Conservation (phyloP, 2,797 vertebrate genomes). For the Hybognathus amarus region DNA sequence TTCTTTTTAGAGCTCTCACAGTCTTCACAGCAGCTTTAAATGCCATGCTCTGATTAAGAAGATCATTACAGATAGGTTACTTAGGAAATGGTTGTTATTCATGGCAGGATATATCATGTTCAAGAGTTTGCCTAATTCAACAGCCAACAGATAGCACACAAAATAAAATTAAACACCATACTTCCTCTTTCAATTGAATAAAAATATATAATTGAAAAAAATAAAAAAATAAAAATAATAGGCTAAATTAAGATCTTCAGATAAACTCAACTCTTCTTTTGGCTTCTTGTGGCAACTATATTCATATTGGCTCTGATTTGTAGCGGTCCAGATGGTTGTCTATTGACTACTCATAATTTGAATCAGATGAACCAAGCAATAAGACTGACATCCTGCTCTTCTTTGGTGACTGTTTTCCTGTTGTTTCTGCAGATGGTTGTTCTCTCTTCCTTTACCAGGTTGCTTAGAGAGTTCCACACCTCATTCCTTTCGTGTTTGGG, state of each 20-base stretch:
- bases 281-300: background rate
- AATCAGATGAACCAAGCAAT: no score
- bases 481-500: conserved; percentile 51
- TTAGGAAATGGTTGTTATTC: background rate
- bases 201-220: no score
- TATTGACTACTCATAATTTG: no score
- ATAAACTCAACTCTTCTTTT: background rate
- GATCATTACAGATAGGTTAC: background rate
- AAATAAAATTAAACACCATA: background rate
- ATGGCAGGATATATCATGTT: background rate
- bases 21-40: background rate
- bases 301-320: no score
- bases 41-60: background rate
- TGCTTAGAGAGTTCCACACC: conserved; percentile 37
- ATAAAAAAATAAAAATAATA: background rate
- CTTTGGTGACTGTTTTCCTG: conserved; percentile 45
- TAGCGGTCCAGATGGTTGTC: no score
- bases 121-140: background rate
- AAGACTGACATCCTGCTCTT: conserved; percentile 15
- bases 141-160: background rate
- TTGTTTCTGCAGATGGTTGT: conserved; percentile 42
- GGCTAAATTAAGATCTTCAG: background rate
- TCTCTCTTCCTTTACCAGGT: conserved; percentile 33
- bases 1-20: no score
- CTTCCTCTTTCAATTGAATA: background rate